These are phyloP conservation scores for Ceyx margarethae DNA, from an alignment of 2,113 vertebrate species.

Conservation along the genomic window DNA sequence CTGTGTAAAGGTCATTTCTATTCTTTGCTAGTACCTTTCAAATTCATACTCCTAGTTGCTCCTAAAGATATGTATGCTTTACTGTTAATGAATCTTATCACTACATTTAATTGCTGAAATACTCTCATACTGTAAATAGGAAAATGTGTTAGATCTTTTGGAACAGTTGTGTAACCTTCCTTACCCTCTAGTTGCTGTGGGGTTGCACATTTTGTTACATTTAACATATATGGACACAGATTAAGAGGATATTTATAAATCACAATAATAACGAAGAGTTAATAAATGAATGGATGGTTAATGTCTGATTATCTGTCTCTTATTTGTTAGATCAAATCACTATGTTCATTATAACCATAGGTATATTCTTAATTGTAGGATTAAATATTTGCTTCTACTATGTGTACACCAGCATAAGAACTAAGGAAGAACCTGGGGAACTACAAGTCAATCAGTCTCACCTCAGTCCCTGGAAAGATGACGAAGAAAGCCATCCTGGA, in stretches of 20 bases:
- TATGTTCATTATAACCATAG: background rate
- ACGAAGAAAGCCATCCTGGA: background rate
- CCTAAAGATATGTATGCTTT: background rate
- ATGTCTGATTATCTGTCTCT: background rate
- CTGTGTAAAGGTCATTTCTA: background rate
- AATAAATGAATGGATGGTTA: background rate
- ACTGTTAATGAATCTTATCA: background rate
- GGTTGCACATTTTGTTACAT: background rate
- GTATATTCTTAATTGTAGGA: background rate
- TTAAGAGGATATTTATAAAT: background rate
- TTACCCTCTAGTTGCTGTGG: background rate
- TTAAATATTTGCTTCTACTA: background rate
- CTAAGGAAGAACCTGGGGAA: background rate
- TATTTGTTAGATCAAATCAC: background rate
- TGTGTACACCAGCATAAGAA: background rate
- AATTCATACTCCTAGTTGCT: background rate
- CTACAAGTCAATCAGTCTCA: background rate
- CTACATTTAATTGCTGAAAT: background rate
- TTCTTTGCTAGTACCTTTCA: background rate
- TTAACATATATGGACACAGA: background rate
- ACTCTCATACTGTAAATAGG: background rate
- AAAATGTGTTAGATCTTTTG: background rate
- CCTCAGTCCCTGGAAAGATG: background rate
- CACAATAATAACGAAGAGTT: background rate
- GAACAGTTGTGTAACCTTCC: background rate